A percentile compares a stretch with the other conserved stretches of the same genome.
phyloP scores from a whole-genome alignment of 1,140 invertebrate species.

The Thaumetopoea pityocampa region DNA sequence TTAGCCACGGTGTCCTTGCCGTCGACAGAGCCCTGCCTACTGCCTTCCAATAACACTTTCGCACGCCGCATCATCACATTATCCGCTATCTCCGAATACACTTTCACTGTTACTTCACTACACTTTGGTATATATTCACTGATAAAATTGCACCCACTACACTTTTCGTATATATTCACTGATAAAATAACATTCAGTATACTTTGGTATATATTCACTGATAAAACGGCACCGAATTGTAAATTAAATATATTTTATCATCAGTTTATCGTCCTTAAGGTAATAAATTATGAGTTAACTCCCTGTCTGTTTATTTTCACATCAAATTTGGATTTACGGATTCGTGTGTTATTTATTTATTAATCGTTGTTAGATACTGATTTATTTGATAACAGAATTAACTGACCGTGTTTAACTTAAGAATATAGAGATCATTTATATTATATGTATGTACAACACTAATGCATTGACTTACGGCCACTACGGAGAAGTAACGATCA shows the following conservation, averaged over 20 bases:
- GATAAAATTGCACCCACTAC: slow-evolving; percentile 10
- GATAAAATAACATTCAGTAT: slow-evolving; percentile 15
- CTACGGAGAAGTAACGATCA: no score
- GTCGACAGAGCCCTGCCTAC: slow-evolving; percentile 69
- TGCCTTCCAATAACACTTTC: slow-evolving; percentile 63
- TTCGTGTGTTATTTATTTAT: neutral
- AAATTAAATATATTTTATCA: slow-evolving; percentile 40
- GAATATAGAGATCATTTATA: no score
- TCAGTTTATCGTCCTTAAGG: slow-evolving; percentile 30
- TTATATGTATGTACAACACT: no score
- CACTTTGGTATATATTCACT: slow-evolving; percentile 19
- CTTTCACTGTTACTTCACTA: slow-evolving; percentile 17
- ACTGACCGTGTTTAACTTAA: no score
- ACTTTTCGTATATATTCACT: slow-evolving; percentile 20
- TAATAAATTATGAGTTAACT: slow-evolving; percentile 34
- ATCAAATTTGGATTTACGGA: slow-evolving; percentile 1
- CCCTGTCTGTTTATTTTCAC: slow-evolving; percentile 2
- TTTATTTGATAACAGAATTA: no score
- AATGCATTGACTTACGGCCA: no score
- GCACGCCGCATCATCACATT: slow-evolving; percentile 66
- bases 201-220: slow-evolving; percentile 18
- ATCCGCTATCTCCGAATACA: slow-evolving; percentile 49
- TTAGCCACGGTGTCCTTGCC: slow-evolving; percentile 66
- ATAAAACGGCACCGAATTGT: slow-evolving; percentile 46
- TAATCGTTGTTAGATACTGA: no score